phyloP scores from a whole-genome alignment of 2,888 invertebrate genomes.

The Dryococelus australis region DNA sequence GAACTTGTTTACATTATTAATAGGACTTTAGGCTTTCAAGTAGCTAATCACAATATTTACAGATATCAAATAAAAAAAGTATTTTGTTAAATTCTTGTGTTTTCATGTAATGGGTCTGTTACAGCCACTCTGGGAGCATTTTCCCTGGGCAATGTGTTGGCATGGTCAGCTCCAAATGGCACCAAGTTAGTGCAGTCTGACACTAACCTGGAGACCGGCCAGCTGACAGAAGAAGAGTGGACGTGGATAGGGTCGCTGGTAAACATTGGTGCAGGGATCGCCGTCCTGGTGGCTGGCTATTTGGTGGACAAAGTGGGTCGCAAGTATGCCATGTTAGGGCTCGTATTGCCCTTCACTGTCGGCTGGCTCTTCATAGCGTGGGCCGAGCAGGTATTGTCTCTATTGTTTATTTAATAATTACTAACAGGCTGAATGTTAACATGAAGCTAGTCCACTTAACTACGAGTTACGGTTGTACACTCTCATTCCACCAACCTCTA shows the following conservation, averaged over 20 bases:
- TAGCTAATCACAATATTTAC: too few species aligned
- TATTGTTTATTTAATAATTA: too few species aligned
- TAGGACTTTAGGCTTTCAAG: too few species aligned
- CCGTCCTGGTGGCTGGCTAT: slow-evolving; percentile 76
- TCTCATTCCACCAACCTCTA: too few species aligned
- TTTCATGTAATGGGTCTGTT: too few species aligned
- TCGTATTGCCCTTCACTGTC: slow-evolving; percentile 71
- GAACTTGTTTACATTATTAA: too few species aligned
- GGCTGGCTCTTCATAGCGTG: slow-evolving; percentile 80
- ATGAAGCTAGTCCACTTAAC: too few species aligned
- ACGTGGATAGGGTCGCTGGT: slow-evolving; percentile 77
- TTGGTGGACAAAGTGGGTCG: slow-evolving; percentile 76
- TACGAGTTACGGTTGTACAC: too few species aligned
- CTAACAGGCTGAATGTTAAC: too few species aligned
- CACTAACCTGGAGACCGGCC: background rate
- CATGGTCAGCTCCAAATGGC: slow-evolving; percentile 80
- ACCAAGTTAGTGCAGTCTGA: slow-evolving; percentile 44
- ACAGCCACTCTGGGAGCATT: slow-evolving; percentile 79
- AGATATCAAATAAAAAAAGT: too few species aligned
- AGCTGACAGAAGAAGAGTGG: slow-evolving; percentile 58
- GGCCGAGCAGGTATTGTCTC: slow-evolving; percentile 61
- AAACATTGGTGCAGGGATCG: slow-evolving; percentile 75
- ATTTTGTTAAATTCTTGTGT: too few species aligned
- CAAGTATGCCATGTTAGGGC: slow-evolving; percentile 70
- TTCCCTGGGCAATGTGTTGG: slow-evolving; percentile 77